These are phyloP conservation scores for Onthophagus taurus DNA, from an alignment of 1,140 invertebrate genomes.

Conservation along the genomic window DNA sequence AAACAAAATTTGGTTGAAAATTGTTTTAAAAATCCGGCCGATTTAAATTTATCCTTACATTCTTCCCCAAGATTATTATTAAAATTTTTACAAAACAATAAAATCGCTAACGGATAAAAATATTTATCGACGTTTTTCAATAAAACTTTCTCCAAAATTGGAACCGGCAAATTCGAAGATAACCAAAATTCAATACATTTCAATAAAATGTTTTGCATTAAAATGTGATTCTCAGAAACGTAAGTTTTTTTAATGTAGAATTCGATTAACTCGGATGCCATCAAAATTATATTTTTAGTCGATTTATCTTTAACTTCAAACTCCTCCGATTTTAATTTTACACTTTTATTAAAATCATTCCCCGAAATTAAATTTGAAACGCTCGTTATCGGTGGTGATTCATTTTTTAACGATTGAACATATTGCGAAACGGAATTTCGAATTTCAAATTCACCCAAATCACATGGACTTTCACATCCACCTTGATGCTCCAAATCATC, in stretches of 20 bases:
- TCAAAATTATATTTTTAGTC: slow-evolving; percentile 25
- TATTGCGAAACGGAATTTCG: slow-evolving; percentile 32
- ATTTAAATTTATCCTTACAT: slow-evolving; percentile 24
- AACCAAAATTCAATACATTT: slow-evolving; percentile 41
- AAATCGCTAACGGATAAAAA: slow-evolving; percentile 39
- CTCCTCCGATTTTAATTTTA: slow-evolving; percentile 16
- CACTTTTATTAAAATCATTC: slow-evolving; percentile 4
- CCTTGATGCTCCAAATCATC: slow-evolving; percentile 35
- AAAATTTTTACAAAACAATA: slow-evolving; percentile 40
- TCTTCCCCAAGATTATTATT: slow-evolving; percentile 28
- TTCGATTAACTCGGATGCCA: slow-evolving; percentile 29
- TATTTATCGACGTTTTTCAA: slow-evolving; percentile 41
- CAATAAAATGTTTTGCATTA: slow-evolving; percentile 37
- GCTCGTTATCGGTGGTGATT: slow-evolving; percentile 27
- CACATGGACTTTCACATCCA: slow-evolving; percentile 34
- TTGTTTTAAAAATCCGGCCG: slow-evolving; percentile 35
- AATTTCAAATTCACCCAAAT: slow-evolving; percentile 29
- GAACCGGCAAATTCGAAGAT: slow-evolving; percentile 35
- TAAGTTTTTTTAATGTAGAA: slow-evolving; percentile 34
- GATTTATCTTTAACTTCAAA: slow-evolving; percentile 25
- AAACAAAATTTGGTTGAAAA: slow-evolving; percentile 38
- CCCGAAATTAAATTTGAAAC: slow-evolving; percentile 27
- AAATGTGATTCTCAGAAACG: slow-evolving; percentile 35
- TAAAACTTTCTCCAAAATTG: slow-evolving; percentile 36
- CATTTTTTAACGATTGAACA: slow-evolving; percentile 30